Base-by-base conservation (phyloP, 30 jellyfish, hydroid and myxozoan genomes). In the Aurelia sp. region DNA sequence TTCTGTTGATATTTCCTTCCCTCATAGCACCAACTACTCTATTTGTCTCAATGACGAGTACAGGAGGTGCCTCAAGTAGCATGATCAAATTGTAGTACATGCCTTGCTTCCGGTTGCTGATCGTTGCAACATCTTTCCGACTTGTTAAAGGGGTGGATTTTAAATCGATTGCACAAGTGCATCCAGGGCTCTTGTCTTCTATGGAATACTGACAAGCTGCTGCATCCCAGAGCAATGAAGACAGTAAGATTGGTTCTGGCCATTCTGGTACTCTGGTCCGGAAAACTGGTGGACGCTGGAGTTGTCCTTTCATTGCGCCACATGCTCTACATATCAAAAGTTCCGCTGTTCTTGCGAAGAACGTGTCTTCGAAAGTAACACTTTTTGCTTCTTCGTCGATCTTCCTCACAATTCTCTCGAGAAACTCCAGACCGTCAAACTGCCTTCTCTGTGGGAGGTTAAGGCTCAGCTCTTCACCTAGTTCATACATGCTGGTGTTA, bases 191-290 rank as follows among this genome's bases (percentile, higher is more conserved):
- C 31, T 71, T 23, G 35, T 71, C 20, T 31, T 40, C 82, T 13
- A 71, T 15, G 47, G 82, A 40, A 37, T 71, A 71, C 69, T 71
- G 82, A 40, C 66, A 71, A 13, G 82, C 82, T 71, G 82, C 82
- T 16, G 67, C 67, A 71, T 50, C 82, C 82, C 82, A 71, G 21
- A 71, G 17, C 27, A 71, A 41, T 16, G 64, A 50, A 4, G 22
- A 15, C 69, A 35, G 27, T 21, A 19, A 22, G 9, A 71, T 23
- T 63, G 20, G 69, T 15, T 22, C 67, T 27, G 20, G 37, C 33
- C 69, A 71, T 4, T 35, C 35, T 30, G 67, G 67, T 27, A 71
- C 82, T 21, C 67, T 30, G 8, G 47, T 71, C n/a, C 67, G 64
- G 30, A 21, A 71, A 35, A 19, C 66, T 3, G 44, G 12, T 15